These are phyloP conservation scores for Phrynocephalus guinanensis DNA, from an alignment of 2,797 vertebrate genomes.

Conservation along the genomic window DNA sequence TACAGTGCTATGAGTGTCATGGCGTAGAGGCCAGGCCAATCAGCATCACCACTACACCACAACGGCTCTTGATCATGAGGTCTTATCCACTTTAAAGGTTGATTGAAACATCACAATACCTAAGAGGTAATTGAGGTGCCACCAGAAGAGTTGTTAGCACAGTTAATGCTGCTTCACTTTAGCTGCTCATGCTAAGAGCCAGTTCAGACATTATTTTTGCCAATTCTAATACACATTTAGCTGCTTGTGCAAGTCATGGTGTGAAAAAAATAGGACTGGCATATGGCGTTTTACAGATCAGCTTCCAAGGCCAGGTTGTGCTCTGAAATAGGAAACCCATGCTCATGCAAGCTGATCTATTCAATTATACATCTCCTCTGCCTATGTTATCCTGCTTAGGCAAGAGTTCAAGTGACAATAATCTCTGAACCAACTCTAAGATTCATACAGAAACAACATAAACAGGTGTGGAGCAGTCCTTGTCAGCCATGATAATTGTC, in stretches of 20 bases:
- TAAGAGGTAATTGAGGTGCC: not conserved
- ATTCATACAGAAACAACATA: not conserved
- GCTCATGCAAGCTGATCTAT: constrained; percentile 3
- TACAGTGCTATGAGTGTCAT: too few species aligned
- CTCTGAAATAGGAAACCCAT: not conserved
- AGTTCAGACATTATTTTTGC: not conserved
- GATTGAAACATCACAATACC: constrained; percentile 7
- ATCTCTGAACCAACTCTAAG: not conserved
- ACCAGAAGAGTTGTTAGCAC: not conserved
- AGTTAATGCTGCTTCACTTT: not conserved
- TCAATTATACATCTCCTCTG: not conserved
- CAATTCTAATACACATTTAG: not conserved
- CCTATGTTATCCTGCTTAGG: not conserved
- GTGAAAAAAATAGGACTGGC: not conserved
- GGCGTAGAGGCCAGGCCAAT: not conserved
- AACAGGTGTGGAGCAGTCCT: not conserved
- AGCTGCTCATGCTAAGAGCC: not conserved
- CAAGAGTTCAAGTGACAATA: not conserved
- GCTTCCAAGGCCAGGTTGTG: not conserved
- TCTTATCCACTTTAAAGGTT: not conserved
- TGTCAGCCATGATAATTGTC: too few species aligned
- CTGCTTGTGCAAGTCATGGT: not conserved
- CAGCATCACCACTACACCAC: not conserved
- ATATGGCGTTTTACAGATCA: not conserved
- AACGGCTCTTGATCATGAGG: not conserved